phyloP scores from a whole-genome alignment of 2,113 vertebrate species.

The Nematolebias whitei region DNA sequence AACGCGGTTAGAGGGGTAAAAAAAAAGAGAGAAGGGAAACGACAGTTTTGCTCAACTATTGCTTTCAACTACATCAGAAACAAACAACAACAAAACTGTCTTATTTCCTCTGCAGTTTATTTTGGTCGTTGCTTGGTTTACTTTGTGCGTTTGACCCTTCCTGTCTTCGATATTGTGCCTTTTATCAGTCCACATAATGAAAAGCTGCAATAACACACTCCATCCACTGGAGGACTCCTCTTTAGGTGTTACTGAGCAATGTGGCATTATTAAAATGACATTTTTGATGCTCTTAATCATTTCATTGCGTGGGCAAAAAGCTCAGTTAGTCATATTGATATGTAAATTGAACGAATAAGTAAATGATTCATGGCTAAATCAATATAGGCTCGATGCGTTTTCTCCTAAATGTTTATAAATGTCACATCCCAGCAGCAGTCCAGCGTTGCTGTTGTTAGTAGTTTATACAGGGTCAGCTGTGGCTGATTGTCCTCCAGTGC shows the following conservation, averaged over 20 bases:
- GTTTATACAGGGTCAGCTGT: too few relatives aligned
- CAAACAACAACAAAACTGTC: not conserved
- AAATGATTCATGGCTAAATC: conserved; percentile 60
- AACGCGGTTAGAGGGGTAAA: conserved; percentile 58
- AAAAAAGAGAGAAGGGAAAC: conserved; percentile 27
- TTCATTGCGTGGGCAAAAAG: conserved; percentile 43
- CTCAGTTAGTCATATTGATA: conserved; percentile 58
- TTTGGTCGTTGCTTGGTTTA: conserved; percentile 35
- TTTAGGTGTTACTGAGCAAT: conserved; percentile 50
- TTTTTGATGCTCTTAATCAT: conserved; percentile 33
- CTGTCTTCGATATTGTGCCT: conserved; percentile 76
- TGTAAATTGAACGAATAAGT: conserved; percentile 61
- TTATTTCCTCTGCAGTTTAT: conserved; percentile 19
- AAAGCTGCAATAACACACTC: conserved; percentile 70
- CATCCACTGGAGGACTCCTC: conserved; percentile 82
- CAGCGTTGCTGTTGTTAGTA: conserved; percentile 14
- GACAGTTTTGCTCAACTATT: conserved; percentile 24
- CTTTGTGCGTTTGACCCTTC: conserved; percentile 74
- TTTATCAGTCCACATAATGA: conserved; percentile 76
- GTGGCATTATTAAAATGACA: conserved; percentile 62
- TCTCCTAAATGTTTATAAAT: conserved; percentile 55
- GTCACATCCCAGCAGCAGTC: conserved; percentile 58
- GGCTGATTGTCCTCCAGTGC: too few relatives aligned
- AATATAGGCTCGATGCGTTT: conserved; percentile 26
- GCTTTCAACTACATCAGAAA: not conserved